Conservation (phyloP, 2,113 vertebrate species). For the Hypomesus transpacificus region DNA sequence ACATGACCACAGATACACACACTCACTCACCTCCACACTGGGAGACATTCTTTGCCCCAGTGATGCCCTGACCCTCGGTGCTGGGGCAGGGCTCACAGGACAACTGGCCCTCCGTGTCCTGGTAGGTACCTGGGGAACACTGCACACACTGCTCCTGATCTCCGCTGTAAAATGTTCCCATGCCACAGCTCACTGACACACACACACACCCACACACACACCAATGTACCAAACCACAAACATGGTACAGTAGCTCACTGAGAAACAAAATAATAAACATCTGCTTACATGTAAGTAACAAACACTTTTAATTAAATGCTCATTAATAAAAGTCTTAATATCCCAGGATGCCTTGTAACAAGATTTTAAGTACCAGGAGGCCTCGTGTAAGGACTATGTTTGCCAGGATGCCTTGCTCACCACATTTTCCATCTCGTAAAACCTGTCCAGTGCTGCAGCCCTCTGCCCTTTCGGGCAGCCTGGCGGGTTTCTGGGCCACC, state of each 20-base stretch:
- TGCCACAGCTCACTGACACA: slow-evolving; percentile 80
- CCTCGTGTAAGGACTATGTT: too few species aligned
- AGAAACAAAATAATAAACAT: too few species aligned
- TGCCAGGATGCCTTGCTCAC: slow-evolving; percentile 62
- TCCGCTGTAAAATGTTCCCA: slow-evolving; percentile 87
- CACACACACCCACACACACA: slow-evolving; percentile 15
- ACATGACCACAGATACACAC: slow-evolving; percentile 9
- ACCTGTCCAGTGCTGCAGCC: slow-evolving; percentile 84
- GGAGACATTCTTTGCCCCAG: slow-evolving; percentile 84
- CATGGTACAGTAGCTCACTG: not conserved
- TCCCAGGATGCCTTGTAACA: not conserved
- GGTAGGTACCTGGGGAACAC: slow-evolving; percentile 86
- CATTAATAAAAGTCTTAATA: not conserved
- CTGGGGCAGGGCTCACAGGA: slow-evolving; percentile 90
- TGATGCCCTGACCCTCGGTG: slow-evolving; percentile 76
- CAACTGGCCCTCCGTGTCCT: slow-evolving; percentile 85
- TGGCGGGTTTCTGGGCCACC: slow-evolving; percentile 84
- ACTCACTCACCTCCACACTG: slow-evolving; percentile 83
- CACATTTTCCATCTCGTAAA: slow-evolving; percentile 82
- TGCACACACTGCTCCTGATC: slow-evolving; percentile 81
- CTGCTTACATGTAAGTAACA: too few species aligned
- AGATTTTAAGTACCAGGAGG: not conserved
- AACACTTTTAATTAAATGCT: not conserved
- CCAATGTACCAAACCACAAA: not conserved
- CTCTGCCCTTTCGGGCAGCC: slow-evolving; percentile 71